Conservation (phyloP, 53 echinoderm and acorn worm species). For the Hippasteria phrygiana region DNA sequence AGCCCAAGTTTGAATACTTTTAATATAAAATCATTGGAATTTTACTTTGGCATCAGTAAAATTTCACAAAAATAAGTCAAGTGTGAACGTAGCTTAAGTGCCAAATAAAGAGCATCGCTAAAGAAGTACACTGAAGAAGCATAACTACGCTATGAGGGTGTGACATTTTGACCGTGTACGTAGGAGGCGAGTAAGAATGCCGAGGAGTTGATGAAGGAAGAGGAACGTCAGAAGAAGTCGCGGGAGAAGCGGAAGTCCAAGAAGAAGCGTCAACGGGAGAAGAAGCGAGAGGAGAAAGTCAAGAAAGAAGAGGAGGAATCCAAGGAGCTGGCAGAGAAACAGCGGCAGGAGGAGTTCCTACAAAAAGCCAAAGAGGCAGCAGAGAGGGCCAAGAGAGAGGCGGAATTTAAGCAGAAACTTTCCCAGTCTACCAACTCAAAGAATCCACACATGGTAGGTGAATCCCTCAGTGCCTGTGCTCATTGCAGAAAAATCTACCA, state of each 20-base stretch:
- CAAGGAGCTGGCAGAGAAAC: slow-evolving; percentile 48
- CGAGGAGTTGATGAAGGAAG: slow-evolving; percentile 80
- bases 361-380: slow-evolving; percentile 50
- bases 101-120: no score
- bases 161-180: no score
- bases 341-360: slow-evolving; percentile 64
- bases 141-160: no score
- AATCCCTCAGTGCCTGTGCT: background rate
- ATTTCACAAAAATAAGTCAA: no score
- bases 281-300: slow-evolving; percentile 80
- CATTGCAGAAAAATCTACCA: no score
- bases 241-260: slow-evolving; percentile 82
- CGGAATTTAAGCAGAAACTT: background rate
- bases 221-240: slow-evolving; percentile 84
- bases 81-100: no score
- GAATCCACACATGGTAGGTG: background rate
- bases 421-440: slow-evolving; percentile 25
- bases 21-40: no score
- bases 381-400: slow-evolving; percentile 44
- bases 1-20: no score
- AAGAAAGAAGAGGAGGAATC: slow-evolving; percentile 68
- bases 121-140: no score
- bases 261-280: slow-evolving; percentile 84
- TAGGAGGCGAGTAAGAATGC: slow-evolving; percentile 87
- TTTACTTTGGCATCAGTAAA: no score